Percentiles rank a stretch among this genome's conserved stretches.
These are phyloP conservation scores for Hippotragus niger DNA, from an alignment of 2,113 vertebrate species.

Conservation along the genomic window DNA sequence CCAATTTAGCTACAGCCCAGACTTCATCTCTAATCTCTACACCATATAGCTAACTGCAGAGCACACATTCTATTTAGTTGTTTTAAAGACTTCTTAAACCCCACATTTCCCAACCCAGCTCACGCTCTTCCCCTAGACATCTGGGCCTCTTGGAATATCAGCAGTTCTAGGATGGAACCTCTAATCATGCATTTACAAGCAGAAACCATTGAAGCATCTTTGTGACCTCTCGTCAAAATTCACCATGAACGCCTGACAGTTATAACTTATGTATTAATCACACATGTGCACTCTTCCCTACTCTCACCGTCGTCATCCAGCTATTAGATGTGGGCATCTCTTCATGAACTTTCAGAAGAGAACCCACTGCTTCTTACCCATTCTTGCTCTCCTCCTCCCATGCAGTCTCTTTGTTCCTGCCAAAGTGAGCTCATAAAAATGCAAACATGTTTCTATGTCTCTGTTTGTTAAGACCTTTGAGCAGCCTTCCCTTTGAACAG, in stretches of 20 bases:
- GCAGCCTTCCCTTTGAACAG: not conserved
- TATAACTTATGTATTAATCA: not conserved
- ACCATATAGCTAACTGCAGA: not conserved
- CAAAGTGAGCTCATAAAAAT: not conserved
- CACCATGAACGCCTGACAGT: not conserved
- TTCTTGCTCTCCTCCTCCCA: not conserved
- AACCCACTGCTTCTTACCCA: not conserved
- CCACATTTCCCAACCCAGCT: not conserved
- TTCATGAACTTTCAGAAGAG: not conserved
- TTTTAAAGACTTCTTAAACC: not conserved
- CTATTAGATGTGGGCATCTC: not conserved
- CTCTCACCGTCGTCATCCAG: not conserved
- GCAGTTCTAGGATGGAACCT: not conserved
- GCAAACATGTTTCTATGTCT: not conserved
- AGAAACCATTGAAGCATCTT: not conserved
- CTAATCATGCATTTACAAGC: not conserved
- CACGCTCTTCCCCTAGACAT: not conserved
- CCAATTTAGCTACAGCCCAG: slow-evolving; percentile 38
- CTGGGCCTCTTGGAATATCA: not conserved
- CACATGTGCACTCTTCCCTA: not conserved
- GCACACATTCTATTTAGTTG: not conserved
- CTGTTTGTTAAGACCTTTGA: not conserved
- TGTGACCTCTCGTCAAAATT: not conserved
- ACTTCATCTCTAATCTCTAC: slow-evolving; percentile 30
- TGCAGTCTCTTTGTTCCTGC: not conserved